Conservation (phyloP, 2,113 vertebrate species). For the Mionectes macconnelli region DNA sequence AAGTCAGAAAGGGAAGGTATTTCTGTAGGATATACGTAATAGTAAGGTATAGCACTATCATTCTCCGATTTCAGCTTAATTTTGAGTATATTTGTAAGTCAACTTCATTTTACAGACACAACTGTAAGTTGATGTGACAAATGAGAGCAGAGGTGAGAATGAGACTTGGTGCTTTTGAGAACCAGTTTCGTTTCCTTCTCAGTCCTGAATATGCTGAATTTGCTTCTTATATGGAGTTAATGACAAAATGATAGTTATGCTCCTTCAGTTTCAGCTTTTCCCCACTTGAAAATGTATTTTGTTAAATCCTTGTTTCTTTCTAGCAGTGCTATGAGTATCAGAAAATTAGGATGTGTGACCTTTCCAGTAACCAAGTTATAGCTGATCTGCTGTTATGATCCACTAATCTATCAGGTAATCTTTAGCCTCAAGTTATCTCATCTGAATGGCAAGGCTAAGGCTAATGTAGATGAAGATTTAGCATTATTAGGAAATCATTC, state of each 20-base stretch:
- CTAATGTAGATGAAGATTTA: background rate
- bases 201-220: background rate
- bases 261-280: background rate
- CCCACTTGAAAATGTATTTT: background rate
- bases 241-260: background rate
- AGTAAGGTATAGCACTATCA: background rate
- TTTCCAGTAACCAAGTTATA: background rate
- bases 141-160: background rate
- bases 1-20: background rate
- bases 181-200: background rate
- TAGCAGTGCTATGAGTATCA: background rate
- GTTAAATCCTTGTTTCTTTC: background rate
- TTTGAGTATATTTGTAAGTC: background rate
- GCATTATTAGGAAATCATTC: background rate
- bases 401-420: background rate
- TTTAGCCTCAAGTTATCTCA: background rate
- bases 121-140: background rate
- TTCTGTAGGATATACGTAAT: background rate
- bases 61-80: background rate
- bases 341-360: background rate
- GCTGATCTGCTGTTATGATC: background rate
- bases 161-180: background rate
- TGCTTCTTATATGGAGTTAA: background rate
- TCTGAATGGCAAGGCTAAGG: background rate
- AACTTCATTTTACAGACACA: background rate